Conservation (phyloP, 35 echinoderm and acorn worm species). For the Ophiothrix spiculata region DNA sequence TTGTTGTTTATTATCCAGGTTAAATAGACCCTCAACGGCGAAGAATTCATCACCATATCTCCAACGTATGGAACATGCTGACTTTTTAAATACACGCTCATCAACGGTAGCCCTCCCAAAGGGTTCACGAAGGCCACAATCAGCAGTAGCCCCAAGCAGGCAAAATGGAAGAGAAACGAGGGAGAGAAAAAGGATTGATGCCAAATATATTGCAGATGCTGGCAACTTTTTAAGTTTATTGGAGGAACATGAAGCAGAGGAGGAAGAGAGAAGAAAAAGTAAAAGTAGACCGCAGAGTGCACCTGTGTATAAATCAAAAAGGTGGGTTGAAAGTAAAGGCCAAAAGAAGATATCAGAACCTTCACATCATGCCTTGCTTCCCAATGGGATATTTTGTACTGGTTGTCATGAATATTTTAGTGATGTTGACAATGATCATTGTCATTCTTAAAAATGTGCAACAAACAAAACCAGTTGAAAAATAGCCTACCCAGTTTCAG, state of each 20-base stretch:
- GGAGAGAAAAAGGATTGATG: conserved; percentile 67
- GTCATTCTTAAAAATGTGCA: too few relatives aligned
- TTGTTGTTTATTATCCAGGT: conserved; percentile 29
- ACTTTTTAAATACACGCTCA: conserved; percentile 7
- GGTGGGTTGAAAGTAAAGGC: neutral
- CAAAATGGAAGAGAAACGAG: conserved; percentile 29
- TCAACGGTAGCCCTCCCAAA: neutral
- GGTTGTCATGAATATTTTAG: too few relatives aligned
- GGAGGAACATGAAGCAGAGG: conserved; percentile 48
- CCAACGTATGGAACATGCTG: conserved; percentile 58
- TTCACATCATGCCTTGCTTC: too few relatives aligned
- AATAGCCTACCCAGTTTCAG: too few relatives aligned
- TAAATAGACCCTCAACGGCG: conserved; percentile 46
- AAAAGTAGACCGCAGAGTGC: conserved; percentile 74
- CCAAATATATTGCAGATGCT: conserved; percentile 66
- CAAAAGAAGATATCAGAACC: too few relatives aligned
- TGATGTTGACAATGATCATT: too few relatives aligned
- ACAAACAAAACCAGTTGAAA: too few relatives aligned
- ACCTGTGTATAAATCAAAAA: conserved; percentile 69
- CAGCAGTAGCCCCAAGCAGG: conserved; percentile 22
- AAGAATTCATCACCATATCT: conserved; percentile 74
- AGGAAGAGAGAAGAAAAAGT: conserved; percentile 15
- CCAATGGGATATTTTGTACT: too few relatives aligned
- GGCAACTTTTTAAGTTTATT: conserved; percentile 2
- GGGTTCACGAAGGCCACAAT: conserved; percentile 46